A percentile compares a stretch with the other conserved stretches of the same genome.
phyloP scores from a whole-genome alignment of 2,888 invertebrate species.

The Willowsia nigromaculata region DNA sequence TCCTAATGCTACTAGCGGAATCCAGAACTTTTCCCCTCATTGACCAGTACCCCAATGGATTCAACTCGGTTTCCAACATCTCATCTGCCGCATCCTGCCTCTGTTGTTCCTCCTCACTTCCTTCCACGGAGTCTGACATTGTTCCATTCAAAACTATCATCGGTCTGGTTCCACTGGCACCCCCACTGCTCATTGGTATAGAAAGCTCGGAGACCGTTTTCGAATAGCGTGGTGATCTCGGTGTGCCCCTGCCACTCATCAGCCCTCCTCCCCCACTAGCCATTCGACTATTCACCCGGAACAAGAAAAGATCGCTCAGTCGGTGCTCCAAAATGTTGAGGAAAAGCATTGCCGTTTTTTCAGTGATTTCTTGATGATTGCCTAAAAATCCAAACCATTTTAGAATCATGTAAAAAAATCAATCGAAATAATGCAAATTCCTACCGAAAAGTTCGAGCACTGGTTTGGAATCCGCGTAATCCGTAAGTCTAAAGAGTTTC shows the following conservation, averaged over 20 bases:
- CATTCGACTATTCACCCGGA: conserved; percentile 24
- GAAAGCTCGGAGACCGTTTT: conserved; percentile 72
- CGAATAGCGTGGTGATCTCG: conserved; percentile 66
- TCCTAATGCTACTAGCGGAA: conserved; percentile 79
- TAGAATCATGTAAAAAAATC: too few relatives aligned
- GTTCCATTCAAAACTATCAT: conserved; percentile 61
- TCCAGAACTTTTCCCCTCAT: conserved; percentile 77
- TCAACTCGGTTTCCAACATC: conserved; percentile 66
- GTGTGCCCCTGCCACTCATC: conserved; percentile 49
- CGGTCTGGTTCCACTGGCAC: conserved; percentile 9
- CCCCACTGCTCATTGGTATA: not conserved
- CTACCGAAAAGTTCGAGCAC: conserved; percentile 75
- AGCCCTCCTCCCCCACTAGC: not conserved
- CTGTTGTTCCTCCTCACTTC: conserved; percentile 69
- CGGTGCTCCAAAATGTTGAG: conserved; percentile 77
- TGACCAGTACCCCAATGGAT: conserved; percentile 72
- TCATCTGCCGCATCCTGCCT: conserved; percentile 49
- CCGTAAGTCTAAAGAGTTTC: conserved; percentile 75
- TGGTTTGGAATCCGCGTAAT: conserved; percentile 73
- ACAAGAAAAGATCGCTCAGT: conserved; percentile 71
- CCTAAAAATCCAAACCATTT: too few relatives aligned
- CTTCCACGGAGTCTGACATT: conserved; percentile 55
- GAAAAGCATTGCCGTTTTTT: conserved; percentile 75
- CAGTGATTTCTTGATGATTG: conserved; percentile 73
- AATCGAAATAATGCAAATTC: too few relatives aligned